These are phyloP conservation scores for Poeciliopsis turneri DNA, from an alignment of 2,797 vertebrate species.

Conservation along the genomic window DNA sequence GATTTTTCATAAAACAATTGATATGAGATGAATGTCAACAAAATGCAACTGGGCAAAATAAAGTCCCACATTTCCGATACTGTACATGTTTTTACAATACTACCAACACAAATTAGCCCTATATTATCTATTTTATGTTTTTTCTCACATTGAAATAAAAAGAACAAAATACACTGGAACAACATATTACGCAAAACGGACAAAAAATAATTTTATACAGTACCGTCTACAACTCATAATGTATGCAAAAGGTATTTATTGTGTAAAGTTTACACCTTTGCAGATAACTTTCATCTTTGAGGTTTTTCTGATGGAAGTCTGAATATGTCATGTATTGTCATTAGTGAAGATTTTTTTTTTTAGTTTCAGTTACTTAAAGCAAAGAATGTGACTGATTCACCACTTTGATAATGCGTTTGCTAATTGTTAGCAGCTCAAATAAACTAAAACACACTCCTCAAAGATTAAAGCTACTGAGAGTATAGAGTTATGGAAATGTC, in stretches of 20 bases:
- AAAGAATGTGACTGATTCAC: neutral
- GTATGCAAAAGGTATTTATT: neutral
- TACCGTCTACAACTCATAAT: no score
- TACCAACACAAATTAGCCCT: no score
- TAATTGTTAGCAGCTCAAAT: neutral
- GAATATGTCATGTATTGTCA: neutral
- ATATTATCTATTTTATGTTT: no score
- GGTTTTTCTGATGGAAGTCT: neutral
- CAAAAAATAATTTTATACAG: no score
- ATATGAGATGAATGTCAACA: neutral
- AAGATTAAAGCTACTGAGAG: neutral
- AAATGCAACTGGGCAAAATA: no score
- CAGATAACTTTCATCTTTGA: neutral
- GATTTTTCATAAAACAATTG: neutral
- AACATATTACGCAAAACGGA: no score
- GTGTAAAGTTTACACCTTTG: neutral
- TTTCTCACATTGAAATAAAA: no score
- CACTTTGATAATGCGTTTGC: neutral
- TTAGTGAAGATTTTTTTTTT: neutral
- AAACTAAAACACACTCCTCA: neutral
- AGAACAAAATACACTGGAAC: no score
- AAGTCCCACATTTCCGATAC: no score
- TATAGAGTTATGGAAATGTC: neutral
- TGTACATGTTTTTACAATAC: no score
- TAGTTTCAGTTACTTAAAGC: neutral